These are phyloP conservation scores for Calameuta pallipes DNA, from an alignment of 2,888 invertebrate species.

Conservation along the genomic window DNA sequence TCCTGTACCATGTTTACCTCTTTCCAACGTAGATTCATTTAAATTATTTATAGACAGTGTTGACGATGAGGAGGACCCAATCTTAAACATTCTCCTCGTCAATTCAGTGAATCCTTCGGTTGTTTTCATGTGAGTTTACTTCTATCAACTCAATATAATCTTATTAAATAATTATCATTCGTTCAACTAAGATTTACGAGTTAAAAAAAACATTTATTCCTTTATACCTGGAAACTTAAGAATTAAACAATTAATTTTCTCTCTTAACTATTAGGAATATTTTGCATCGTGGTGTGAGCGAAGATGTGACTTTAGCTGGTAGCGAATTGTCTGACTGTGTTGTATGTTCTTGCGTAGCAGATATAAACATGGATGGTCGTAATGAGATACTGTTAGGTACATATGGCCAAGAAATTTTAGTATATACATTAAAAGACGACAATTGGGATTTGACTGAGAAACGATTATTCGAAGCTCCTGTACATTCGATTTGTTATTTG, in stretches of 20 bases:
- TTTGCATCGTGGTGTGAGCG: constrained; percentile 66
- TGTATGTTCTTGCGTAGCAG: constrained; percentile 73
- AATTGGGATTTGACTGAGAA: constrained; percentile 68
- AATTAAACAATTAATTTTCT: constrained; percentile 10
- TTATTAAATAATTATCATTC: background rate
- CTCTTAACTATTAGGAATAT: constrained; percentile 65
- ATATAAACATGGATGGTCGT: constrained; percentile 78
- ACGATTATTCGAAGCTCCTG: constrained; percentile 72
- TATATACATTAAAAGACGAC: constrained; percentile 66
- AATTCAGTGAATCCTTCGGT: constrained; percentile 71
- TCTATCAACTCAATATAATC: background rate
- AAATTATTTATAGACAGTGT: constrained; percentile 27
- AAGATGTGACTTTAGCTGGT: constrained; percentile 64
- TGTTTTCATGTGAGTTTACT: constrained; percentile 69
- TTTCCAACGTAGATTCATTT: background rate
- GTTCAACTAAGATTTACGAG: too few species aligned
- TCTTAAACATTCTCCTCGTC: constrained; percentile 70
- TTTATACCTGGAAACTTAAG: background rate
- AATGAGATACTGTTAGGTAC: constrained; percentile 78
- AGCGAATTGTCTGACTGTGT: constrained; percentile 72
- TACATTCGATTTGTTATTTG: constrained; percentile 72
- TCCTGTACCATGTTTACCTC: background rate
- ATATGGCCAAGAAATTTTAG: constrained; percentile 72
- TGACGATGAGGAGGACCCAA: constrained; percentile 39
- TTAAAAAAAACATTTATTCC: background rate